Conservation (phyloP, 2,113 vertebrate genomes). For the Lepidothrix coronata region DNA sequence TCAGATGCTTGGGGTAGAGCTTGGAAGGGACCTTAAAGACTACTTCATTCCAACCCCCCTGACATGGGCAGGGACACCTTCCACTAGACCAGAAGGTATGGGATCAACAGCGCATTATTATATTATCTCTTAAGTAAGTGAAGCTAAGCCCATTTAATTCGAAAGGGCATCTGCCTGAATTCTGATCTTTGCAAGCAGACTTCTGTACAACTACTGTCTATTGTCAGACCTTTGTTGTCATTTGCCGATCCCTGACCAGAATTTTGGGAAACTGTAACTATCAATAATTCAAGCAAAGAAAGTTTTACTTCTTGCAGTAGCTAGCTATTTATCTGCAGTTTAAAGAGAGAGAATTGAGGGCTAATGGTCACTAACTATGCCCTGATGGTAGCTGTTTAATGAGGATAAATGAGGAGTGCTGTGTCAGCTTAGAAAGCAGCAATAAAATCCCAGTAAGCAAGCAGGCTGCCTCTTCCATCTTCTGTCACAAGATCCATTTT, state of each 20-base stretch:
- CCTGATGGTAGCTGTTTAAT: slow-evolving; percentile 23
- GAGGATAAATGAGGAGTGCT: slow-evolving; percentile 23
- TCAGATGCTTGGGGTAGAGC: background rate
- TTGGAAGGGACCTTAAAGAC: background rate
- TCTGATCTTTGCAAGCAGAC: background rate
- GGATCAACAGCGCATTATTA: background rate
- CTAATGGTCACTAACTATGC: background rate
- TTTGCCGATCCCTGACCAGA: background rate
- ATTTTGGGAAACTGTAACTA: background rate
- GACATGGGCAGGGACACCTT: background rate
- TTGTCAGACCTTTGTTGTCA: background rate
- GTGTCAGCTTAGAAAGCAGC: background rate
- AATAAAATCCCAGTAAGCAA: background rate
- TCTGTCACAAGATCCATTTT: background rate
- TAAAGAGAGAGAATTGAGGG: background rate
- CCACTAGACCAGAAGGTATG: background rate
- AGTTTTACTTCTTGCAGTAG: background rate
- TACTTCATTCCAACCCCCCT: background rate
- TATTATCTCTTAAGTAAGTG: background rate
- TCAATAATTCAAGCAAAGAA: background rate
- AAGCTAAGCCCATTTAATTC: background rate
- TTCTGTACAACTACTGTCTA: background rate
- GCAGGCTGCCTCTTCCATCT: background rate
- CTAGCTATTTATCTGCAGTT: background rate
- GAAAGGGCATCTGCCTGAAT: background rate